phyloP scores from a whole-genome alignment of 2,888 invertebrate genomes.

The Metopia argyrocephala region DNA sequence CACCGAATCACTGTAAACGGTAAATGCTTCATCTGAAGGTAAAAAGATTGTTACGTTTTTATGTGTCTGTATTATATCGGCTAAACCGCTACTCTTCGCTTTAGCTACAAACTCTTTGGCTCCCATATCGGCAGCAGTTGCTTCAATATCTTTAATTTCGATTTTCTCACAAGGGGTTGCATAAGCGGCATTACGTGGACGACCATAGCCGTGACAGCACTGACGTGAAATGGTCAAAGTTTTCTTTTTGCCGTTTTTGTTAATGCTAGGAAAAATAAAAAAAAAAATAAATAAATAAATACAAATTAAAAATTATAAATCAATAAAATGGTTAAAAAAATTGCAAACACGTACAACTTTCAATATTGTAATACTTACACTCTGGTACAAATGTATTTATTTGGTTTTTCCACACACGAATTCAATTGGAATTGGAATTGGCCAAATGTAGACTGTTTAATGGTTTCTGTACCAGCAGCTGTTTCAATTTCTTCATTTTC shows the following conservation, averaged over 20 bases:
- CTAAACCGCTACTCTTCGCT: slow-evolving; percentile 80
- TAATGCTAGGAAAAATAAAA: slow-evolving; percentile 76
- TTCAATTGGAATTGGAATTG: slow-evolving; percentile 77
- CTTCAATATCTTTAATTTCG: slow-evolving; percentile 80
- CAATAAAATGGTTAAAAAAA: no score
- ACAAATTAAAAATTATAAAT: slow-evolving; percentile 17
- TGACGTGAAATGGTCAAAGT: slow-evolving; percentile 82
- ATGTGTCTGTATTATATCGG: slow-evolving; percentile 77
- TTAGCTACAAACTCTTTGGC: slow-evolving; percentile 81
- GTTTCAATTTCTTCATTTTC: slow-evolving; percentile 62
- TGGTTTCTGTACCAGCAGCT: slow-evolving; percentile 67
- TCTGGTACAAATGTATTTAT: slow-evolving; percentile 77
- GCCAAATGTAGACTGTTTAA: slow-evolving; percentile 70
- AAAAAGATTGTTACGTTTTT: slow-evolving; percentile 83
- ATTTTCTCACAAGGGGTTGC: slow-evolving; percentile 80
- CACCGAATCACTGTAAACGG: slow-evolving; percentile 80
- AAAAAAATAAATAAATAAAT: not conserved
- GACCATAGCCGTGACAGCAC: slow-evolving; percentile 84
- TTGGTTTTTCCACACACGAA: slow-evolving; percentile 77
- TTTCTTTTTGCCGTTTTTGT: slow-evolving; percentile 81
- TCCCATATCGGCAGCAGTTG: slow-evolving; percentile 81
- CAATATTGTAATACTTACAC: slow-evolving; percentile 75
- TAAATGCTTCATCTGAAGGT: slow-evolving; percentile 82
- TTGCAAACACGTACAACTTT: no score
- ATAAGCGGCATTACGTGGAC: slow-evolving; percentile 76